Evolutionary conservation across 2,113 vertebrate species (phyloP).

Genomic region (Vulpes lagopus): DNA sequence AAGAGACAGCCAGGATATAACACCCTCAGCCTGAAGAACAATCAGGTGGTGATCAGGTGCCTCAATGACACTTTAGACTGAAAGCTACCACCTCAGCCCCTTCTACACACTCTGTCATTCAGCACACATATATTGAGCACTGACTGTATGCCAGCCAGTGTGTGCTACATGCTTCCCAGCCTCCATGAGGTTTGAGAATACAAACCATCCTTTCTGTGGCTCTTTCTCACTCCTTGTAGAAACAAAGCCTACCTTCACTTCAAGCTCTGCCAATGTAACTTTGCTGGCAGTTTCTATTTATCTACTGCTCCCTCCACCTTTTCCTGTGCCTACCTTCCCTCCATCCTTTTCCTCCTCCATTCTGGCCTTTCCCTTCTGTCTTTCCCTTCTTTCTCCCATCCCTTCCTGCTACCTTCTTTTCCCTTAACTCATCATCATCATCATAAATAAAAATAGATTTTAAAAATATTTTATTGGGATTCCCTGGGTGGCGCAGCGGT

Average conservation of each 20-base stretch:
- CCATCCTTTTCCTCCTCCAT: not conserved
- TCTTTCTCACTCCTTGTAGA: not conserved
- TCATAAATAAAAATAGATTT: not conserved
- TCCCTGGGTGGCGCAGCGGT: too few relatives aligned
- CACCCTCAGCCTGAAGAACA: not conserved
- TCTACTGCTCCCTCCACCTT: not conserved
- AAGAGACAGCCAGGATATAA: not conserved
- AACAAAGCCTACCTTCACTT: not conserved
- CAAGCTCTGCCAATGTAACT: not conserved
- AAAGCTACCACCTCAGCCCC: not conserved
- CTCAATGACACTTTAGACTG: not conserved
- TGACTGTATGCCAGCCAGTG: not conserved
- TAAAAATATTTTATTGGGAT: not conserved
- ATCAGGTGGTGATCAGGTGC: not conserved
- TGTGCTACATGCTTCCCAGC: not conserved
- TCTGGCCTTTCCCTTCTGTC: not conserved
- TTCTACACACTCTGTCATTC: not conserved
- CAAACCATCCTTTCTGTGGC: not conserved
- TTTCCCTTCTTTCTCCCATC: not conserved
- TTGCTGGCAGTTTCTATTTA: not conserved
- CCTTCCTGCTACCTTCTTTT: not conserved
- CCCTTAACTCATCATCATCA: conserved; percentile 9
- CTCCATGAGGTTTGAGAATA: not conserved
- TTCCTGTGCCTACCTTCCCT: not conserved
- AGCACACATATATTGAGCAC: not conserved